Base-by-base conservation (phyloP, 2,888 invertebrate genomes). In the Esperia sulphurella region DNA sequence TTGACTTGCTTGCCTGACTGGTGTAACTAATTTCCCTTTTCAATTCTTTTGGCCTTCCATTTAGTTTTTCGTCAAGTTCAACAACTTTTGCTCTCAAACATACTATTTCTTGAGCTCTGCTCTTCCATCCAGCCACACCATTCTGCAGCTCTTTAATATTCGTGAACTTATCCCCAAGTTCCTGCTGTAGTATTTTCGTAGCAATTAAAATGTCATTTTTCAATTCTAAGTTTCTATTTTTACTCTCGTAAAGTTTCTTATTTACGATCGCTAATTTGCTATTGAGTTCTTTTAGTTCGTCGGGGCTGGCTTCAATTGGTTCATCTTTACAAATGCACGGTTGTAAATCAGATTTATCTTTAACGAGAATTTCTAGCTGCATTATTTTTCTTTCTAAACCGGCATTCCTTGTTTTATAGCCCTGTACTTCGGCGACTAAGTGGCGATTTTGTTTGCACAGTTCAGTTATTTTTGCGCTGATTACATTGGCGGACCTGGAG, bases 101-200 rank as follows among this genome's bases (percentile, higher is more conserved):
- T 0, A 92, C 73, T 51, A 96, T 95, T 65, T 95, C 94, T 64
- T 95, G 95, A 1, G 95, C 94, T 54, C 95, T 89, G 0, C 96
- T 95, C 55, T 94, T 92, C 95, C 95, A 96, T 9, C 91, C 92
- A 40, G 91, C 86, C 44, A 91, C 79, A 51, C 91, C 88, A 58
- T 90, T 90, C 43, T 90, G 90, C 31, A 94, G 68, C 45, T 90
- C 88, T 59, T 91, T 92, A 8, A 95, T 85, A 61, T 92, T 92
- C 2, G 91, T 92, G 38, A 94, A 92, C 59, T 90, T 91, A 49
- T 95, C 94, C 0, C 96, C 96, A 12, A 94, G 85, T 80, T 96
- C 96, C 70, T 93, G 94, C 63, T 93, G 92, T 13, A 96, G 70
- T 54, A 94, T 92, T 83, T 94, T 95, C 13, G 94, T 94, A 0